These are phyloP conservation scores for Lonchura striata DNA, from an alignment of 2,113 vertebrate genomes.

Conservation along the genomic window DNA sequence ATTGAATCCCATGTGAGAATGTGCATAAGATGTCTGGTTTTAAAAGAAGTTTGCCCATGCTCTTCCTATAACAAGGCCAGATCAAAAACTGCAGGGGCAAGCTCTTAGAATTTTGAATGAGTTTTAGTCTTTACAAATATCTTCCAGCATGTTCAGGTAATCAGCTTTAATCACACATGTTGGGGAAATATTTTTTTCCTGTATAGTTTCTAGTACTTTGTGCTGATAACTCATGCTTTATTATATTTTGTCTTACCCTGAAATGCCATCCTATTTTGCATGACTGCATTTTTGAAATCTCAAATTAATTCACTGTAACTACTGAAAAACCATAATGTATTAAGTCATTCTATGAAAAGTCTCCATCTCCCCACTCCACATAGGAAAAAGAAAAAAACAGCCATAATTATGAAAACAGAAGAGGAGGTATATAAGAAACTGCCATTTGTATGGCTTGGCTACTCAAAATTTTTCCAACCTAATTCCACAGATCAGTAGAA, in stretches of 20 bases:
- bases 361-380: not conserved
- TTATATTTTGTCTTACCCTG: not conserved
- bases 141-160: not conserved
- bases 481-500: not conserved
- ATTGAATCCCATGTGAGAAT: not conserved
- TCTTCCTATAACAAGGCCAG: not conserved
- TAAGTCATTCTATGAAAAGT: not conserved
- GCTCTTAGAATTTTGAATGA: not conserved
- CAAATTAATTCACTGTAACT: not conserved
- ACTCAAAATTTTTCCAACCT: not conserved
- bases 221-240: not conserved
- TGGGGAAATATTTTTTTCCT: not conserved
- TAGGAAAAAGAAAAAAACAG: not conserved
- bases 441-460: not conserved
- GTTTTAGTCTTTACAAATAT: not conserved
- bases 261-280: not conserved
- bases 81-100: not conserved
- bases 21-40: rapidly evolving
- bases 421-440: not conserved
- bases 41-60: not conserved
- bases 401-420: not conserved
- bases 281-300: not conserved
- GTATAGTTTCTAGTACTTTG: not conserved
- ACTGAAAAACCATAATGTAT: not conserved
- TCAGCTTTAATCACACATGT: not conserved